phyloP scores from a whole-genome alignment of 2,888 invertebrate species.

The Tipula helvola region DNA sequence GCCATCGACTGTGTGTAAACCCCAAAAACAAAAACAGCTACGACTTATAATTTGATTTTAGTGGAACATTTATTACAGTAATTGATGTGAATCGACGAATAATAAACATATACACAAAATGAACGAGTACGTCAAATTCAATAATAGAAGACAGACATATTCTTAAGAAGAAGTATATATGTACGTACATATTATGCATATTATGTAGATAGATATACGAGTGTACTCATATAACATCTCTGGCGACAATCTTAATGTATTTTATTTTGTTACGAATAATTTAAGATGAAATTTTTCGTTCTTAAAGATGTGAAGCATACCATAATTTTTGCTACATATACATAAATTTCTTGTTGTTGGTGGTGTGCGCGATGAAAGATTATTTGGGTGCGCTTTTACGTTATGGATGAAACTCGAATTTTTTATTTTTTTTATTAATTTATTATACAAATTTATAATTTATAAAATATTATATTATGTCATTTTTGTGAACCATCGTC shows the following conservation, averaged over 20 bases:
- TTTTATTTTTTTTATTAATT: background rate
- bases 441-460: background rate
- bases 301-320: background rate
- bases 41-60: background rate
- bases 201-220: background rate
- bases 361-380: background rate
- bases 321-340: background rate
- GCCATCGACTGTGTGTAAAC: background rate
- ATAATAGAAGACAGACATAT: background rate
- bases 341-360: background rate
- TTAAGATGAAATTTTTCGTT: conserved; percentile 4
- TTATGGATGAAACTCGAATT: background rate
- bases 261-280: background rate
- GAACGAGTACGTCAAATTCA: background rate
- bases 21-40: background rate
- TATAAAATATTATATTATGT: background rate
- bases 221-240: background rate
- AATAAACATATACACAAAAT: background rate
- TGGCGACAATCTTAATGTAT: conserved; percentile 4
- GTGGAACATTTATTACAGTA: background rate
- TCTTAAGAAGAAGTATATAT: background rate
- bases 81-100: background rate
- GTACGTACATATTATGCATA: background rate
- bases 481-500: background rate
- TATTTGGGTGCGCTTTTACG: background rate